These are phyloP conservation scores for Drosophila engyochracea DNA, from an alignment of 2,888 invertebrate species.

Conservation along the genomic window DNA sequence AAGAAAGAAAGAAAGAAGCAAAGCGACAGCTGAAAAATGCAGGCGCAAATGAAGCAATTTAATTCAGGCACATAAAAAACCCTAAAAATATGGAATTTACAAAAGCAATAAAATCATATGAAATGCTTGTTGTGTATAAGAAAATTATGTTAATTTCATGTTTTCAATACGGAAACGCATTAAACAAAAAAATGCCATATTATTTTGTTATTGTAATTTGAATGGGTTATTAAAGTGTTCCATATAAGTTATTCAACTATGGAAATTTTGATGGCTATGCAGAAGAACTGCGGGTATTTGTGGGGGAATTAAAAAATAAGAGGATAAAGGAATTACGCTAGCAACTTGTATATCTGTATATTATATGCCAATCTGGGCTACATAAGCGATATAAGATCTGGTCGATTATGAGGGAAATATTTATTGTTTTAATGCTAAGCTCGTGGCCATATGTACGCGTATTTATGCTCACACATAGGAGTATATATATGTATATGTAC, in stretches of 20 bases:
- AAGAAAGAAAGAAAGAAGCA: constrained; percentile 9
- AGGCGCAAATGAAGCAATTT: constrained; percentile 72
- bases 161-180: constrained; percentile 35
- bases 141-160: constrained; percentile 62
- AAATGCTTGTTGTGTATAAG: constrained; percentile 17
- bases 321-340: no score
- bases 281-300: not conserved
- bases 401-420: not conserved
- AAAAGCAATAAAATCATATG: constrained; percentile 32
- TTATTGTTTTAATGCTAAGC: constrained; percentile 10
- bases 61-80: constrained; percentile 40
- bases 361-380: not conserved
- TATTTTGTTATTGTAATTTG: constrained; percentile 58
- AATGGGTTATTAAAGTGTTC: constrained; percentile 41
- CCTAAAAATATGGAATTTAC: constrained; percentile 43
- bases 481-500: constrained; percentile 1
- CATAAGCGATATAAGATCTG: not conserved
- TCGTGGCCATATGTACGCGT: constrained; percentile 4
- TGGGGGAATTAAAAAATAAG: not conserved
- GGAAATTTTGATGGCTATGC: not conserved
- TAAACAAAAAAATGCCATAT: constrained; percentile 23
- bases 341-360: not conserved
- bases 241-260: not conserved
- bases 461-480: not conserved
- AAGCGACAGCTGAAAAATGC: constrained; percentile 27